phyloP scores from a whole-genome alignment of 2,797 vertebrate species.

The Babyrousa celebensis region DNA sequence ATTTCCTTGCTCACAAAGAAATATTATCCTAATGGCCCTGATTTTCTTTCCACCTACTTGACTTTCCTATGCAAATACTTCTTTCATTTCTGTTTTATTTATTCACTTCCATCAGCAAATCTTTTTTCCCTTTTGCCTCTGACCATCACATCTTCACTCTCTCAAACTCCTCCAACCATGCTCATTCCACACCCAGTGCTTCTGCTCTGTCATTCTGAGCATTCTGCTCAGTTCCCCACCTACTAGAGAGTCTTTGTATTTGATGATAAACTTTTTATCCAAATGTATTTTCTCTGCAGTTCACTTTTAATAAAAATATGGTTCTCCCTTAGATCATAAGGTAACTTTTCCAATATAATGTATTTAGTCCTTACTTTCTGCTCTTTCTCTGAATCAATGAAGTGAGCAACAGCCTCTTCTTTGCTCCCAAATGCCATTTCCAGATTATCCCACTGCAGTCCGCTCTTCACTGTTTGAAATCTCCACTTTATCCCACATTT shows the following conservation, averaged over 20 bases:
- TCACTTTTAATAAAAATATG: background rate
- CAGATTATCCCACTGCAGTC: background rate
- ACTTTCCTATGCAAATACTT: background rate
- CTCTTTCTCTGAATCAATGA: constrained; percentile 8
- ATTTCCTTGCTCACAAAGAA: background rate
- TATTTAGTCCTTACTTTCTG: background rate
- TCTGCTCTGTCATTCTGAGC: background rate
- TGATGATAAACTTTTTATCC: background rate
- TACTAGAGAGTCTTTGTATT: background rate
- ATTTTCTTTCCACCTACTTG: background rate
- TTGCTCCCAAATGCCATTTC: constrained; percentile 15
- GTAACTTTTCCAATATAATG: background rate
- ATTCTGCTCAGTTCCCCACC: background rate
- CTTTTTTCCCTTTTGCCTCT: constrained; percentile 9
- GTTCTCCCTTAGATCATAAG: background rate
- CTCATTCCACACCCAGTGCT: background rate
- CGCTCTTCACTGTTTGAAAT: background rate
- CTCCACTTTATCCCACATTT: background rate
- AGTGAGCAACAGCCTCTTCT: background rate
- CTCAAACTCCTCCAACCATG: background rate
- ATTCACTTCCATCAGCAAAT: background rate
- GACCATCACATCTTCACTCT: background rate
- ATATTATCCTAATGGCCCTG: background rate
- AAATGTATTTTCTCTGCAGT: constrained; percentile 15
- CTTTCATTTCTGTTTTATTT: constrained; percentile 32